Conservation (phyloP, 2,797 vertebrate genomes). For the Morus bassanus region DNA sequence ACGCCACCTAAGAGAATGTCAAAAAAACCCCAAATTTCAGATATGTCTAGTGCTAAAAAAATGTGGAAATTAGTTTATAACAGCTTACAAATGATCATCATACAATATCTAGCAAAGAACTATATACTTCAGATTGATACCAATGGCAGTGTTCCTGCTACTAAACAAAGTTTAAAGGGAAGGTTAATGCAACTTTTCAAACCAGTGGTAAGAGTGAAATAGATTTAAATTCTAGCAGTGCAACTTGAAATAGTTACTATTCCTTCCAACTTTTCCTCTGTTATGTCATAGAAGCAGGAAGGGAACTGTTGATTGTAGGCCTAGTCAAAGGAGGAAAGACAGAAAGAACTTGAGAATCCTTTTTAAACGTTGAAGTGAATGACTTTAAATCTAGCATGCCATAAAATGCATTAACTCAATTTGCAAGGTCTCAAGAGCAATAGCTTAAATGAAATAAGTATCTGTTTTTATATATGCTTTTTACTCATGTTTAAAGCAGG, state of each 20-base stretch:
- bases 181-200: background rate
- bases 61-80: background rate
- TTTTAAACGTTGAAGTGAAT: background rate
- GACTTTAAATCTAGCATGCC: background rate
- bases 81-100: background rate
- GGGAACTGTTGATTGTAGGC: background rate
- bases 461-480: background rate
- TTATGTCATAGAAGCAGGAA: background rate
- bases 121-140: background rate
- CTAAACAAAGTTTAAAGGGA: background rate
- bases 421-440: background rate
- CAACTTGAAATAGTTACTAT: background rate
- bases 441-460: background rate
- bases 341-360: background rate
- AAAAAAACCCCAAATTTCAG: accelerated
- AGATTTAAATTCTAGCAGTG: background rate
- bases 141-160: background rate
- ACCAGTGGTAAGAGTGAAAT: background rate
- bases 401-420: background rate
- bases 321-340: background rate
- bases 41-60: background rate
- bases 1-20: background rate
- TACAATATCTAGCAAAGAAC: background rate
- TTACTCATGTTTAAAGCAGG: background rate
- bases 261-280: background rate